Base-by-base conservation (phyloP, 2,888 invertebrate genomes). In the Globia sparganii region DNA sequence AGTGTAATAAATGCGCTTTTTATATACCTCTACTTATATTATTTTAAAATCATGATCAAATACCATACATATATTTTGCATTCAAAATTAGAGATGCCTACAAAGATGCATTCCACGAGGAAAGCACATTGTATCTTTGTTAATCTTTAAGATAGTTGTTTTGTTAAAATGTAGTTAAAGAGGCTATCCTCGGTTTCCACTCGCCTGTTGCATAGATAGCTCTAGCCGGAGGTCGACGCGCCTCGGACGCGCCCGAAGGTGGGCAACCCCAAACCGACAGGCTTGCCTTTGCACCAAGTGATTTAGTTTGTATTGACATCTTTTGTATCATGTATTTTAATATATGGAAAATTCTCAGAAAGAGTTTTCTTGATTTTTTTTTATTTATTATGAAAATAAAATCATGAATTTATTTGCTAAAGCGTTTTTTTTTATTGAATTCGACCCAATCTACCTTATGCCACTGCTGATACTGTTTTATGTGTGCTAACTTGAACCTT, bases 251-350 rank as follows among this genome's bases (percentile, higher is more conserved):
- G 88, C 80, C 83, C 87, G 89, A 80, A 85, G 90, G 88, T 90
- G 91, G 90, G 90, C 92, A 89, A 91, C 92, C 93, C 91, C 92
- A 89, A 92, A 95, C 94, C 95, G 95, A 94, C 94, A 95, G 96
- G 96, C 96, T 96, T 96, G 96, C 96, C 96, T 96, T 96, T 95
- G 96, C 97, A 96, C 96, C 96, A 96, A 96, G 97, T 97, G 96
- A 96, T 96, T 97, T 96, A 96, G 96, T 96, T 96, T 94, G 94
- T 96, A 96, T 95, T 93, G 94, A 95, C 96, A 96, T 96, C 96
- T 96, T 96, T 96, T 96, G 96, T 96, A 96, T 95, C 96, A 96
- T 96, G 96, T 96, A 96, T 96, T 88, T 96, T 96, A 95, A 94
- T 95, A 95, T 94, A 95, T 91, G 91, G 95, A 91, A 95, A 95